These are phyloP conservation scores for Papio anubis DNA, from an alignment of 2,113 vertebrate species.

Conservation along the genomic window DNA sequence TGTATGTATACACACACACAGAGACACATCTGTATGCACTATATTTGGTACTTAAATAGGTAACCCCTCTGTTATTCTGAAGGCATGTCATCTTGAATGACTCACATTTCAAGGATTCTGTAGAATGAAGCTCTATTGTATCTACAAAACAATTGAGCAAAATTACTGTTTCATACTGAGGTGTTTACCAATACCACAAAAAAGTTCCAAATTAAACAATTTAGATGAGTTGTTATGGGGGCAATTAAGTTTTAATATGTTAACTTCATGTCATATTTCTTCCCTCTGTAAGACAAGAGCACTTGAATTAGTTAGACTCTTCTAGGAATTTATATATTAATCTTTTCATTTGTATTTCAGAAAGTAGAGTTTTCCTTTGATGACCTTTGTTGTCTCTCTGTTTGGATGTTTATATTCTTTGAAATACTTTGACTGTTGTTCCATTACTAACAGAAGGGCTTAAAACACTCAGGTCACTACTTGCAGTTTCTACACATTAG, in stretches of 20 bases:
- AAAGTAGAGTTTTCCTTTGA: neutral
- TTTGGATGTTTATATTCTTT: neutral
- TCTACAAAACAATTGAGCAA: neutral
- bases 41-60: conserved; percentile 9
- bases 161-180: neutral
- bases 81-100: neutral
- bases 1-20: too few relatives aligned
- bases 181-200: neutral
- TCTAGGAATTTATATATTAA: neutral
- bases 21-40: too few relatives aligned
- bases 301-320: neutral
- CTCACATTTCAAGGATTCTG: neutral
- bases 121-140: neutral
- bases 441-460: neutral
- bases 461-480: neutral
- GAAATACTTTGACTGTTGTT: neutral
- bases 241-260: neutral
- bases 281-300: neutral
- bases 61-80: neutral
- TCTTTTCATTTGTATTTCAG: neutral
- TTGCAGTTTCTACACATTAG: neutral
- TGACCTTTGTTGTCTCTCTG: neutral
- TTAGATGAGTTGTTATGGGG: neutral
- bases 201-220: neutral
- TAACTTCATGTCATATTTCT: neutral